phyloP scores from a whole-genome alignment of 2,888 invertebrate genomes.

The Oxytorus armatus region DNA sequence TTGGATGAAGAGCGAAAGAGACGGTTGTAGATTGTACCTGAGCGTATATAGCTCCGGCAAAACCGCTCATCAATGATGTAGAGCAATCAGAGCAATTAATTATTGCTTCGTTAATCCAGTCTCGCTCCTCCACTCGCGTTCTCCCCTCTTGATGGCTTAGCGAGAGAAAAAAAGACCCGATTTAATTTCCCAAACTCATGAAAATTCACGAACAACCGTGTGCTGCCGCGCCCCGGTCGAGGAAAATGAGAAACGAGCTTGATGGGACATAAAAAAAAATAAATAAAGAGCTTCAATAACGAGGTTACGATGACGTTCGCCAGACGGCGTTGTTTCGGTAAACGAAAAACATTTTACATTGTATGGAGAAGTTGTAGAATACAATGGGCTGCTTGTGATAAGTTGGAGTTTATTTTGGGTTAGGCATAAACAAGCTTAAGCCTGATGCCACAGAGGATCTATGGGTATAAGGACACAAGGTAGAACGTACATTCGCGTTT shows the following conservation, averaged over 20 bases:
- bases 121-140: constrained; percentile 35
- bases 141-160: constrained; percentile 54
- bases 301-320: neutral
- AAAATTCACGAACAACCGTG: constrained; percentile 76
- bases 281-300: neutral
- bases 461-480: neutral
- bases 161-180: constrained; percentile 78
- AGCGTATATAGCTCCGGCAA: constrained; percentile 74
- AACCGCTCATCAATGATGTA: constrained; percentile 84
- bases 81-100: constrained; percentile 84
- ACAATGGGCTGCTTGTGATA: neutral
- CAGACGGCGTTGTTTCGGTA: neutral
- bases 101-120: constrained; percentile 82
- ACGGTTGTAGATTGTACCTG: constrained; percentile 67
- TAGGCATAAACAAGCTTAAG: constrained; percentile 18
- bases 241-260: neutral
- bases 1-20: constrained; percentile 43
- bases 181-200: constrained; percentile 84
- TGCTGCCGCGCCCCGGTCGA: neutral
- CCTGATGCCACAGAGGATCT: constrained; percentile 2
- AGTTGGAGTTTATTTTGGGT: constrained; percentile 4
- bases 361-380: neutral
- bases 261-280: neutral
- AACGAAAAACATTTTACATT: neutral
- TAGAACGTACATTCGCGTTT: constrained; percentile 20